Evolutionary conservation across 2,113 vertebrate species (phyloP), one percentile per base, ranked within the genome.

Genomic region (Eublepharis macularius): DNA sequence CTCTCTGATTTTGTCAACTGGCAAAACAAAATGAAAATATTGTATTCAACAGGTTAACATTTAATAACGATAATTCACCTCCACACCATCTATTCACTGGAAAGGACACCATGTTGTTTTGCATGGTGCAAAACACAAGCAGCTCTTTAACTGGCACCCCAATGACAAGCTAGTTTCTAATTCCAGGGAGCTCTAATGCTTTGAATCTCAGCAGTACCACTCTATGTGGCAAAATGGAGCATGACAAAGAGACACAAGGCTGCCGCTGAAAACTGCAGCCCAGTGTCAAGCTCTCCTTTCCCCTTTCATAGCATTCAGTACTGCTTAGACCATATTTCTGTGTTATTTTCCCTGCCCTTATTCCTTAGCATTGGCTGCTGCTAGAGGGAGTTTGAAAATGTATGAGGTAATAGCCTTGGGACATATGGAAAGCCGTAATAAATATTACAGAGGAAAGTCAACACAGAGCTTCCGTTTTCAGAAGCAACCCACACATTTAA

Each of bases 1-100:
- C 63, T 90, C 81, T 84, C 92, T 86, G 12, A 95, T 51, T 87
- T 94, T 89, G 78, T 93, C 94, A 57, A 87, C 95, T 95, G 82
- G 36, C 57, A 80, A 85, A 90, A 90, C 63, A 85, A 93, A 45
- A 88, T 75, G 16, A 90, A 29, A 63, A 41, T 34, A 13, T 2
- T 70, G 6, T 0, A 13, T 34, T 34, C 16, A 41, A 21, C n/a
- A n/a, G n/a, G 51, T 41, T 36, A 4, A 66, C 13, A 69, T 66
- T 29, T 29, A 63, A 9, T 29, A 14, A 63, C 60, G 29, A 29
- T 21, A 51, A 47, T 73, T 49, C 41, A 41, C 45, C 54, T 70
- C 7, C 45, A 12, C 32, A 21, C 19, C 4, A 12, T 36, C 49
- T 63, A 10, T 63, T 24, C 24, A 19, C 8, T 19, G 36, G 45